Evolutionary conservation across 2,113 vertebrate genomes (phyloP), one percentile per base, ranked within the genome.

Genomic region (Ammodytes dubius): DNA sequence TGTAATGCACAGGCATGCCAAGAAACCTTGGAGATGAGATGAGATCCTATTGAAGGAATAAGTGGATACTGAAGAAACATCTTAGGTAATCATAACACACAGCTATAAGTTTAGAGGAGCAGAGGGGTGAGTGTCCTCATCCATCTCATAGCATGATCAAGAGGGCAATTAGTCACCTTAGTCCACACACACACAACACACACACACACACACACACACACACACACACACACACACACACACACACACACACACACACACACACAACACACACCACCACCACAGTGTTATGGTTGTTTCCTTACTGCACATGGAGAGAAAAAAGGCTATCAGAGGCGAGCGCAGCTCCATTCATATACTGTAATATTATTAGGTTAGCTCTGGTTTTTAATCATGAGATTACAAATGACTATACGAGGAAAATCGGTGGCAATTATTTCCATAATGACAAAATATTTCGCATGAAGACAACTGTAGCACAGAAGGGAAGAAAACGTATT

Each of bases 21-120:
- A 82, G 81, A 73, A 74, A 78, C 83, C 59, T 63, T 68, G 7
- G 12, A 79, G 70, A 87, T 70, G 74, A 61, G 82, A 77, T 75
- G 77, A 83, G 87, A 89, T 88, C 76, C 81, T 50, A 85, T 80
- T 71, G 70, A 77, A 76, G 63, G 66, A 74, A 87, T 65, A 42
- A 77, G 47, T 72, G 66, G 81, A 70, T 59, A 75, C 66, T 87
- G 57, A 14, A 85, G 78, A 66, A 66, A 66, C 57, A 87, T 83
- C 56, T 46, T 70, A 63, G 79, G 71, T 90, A 80, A 87, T 91
- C 70, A 70, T 69, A 56, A 59, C n/a, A 66, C 60, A 35, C 49
- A 9, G 59, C 14, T 19, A 39, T 72, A 13, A 63, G 39, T 61
- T 77, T 57, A 58, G 76, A 81, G 58, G 50, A 77, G 67, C 68